Evolutionary conservation across 1,140 invertebrate genomes (phyloP), one percentile per base, ranked within the genome.

Genomic region (Zophobas atratus): DNA sequence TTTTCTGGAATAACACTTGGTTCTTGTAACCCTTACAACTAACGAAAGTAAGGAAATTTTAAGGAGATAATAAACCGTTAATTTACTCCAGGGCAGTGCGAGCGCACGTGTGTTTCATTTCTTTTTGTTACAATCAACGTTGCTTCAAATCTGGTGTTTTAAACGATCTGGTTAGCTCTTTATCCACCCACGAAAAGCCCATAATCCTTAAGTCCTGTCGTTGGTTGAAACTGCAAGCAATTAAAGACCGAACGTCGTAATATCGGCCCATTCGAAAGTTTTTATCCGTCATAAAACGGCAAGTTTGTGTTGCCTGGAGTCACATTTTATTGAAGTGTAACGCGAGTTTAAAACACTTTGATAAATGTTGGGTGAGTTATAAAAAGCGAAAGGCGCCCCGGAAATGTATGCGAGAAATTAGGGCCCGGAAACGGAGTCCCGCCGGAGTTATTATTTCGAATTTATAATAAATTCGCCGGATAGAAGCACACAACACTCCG

Each of bases 351-450:
- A 60, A 60, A 35, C n/a, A 39, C 56, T 39, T 39, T 60, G 56
- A 60, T 60, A 60, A 39, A 60, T 38, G 20, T 20, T 32, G 32
- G 20, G 53, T 36, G 56, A 60, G 56, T 39, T 60, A 39, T 60
- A 39, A 60, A 60, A 39, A 60, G 35, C 53, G 49, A 51, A 51
- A 51, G 49, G 49, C 49, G 49, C n/a, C 49, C 49, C 49, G 56
- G 56, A 60, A 60, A 60, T 60, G 56, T 39, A 60, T 38, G 56
- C 56, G 6, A 35, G 56, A n/a, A 60, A 60, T 57, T 57, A 60
- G 20, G 56, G 6, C 20, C 20, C 49, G 20, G 6, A 53, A 8
- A 6, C 5, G 20, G 36, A 20, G 56, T 60, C 56, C 56, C 56
- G 34, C 34, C 6, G 56, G 56, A 60, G 56, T 60, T 60, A 60